Base-by-base conservation (phyloP, 2,797 vertebrate genomes). In the Gadopsis marmoratus region DNA sequence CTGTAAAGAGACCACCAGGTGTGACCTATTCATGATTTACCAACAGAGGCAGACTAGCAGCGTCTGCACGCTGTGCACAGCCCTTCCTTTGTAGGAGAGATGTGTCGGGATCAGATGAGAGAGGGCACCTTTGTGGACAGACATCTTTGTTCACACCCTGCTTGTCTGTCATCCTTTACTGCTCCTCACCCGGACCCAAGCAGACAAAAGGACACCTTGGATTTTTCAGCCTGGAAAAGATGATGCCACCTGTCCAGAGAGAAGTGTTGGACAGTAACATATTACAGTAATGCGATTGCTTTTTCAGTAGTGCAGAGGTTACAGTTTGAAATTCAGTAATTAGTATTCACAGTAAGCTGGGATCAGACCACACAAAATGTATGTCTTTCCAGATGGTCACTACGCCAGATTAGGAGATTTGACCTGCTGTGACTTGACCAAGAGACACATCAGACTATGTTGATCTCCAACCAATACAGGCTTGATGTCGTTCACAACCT, bases 21-120 rank as follows among this genome's bases (percentile, higher is more conserved):
- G 91, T 92, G 90, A 92, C 89, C 81, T 90, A 92, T 93, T 92
- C 91, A 93, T 94, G 92, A 94, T 93, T 93, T 92, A 94, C 91
- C 83, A 88, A 87, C 86, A 88, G 75, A 85, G 79, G 74, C 88
- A 70, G 83, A 72, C 73, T 37, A 74, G 85, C 81, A 80, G 82
- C 59, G 69, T 86, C 83, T 79, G 79, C 86, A 83, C 60, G 78
- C 90, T 88, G 88, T 61, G 86, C 85, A 83, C 89, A 90, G 79
- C 73, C 84, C 78, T 78, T 45, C 74, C 85, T 91, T 91, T 88
- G 91, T 84, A 84, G 87, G 72, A 84, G 82, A 81, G 85, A 87
- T 82, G 88, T 87, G 88, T 90, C 45, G 58, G 81, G 83, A 91
- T 92, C 90, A 90, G 84, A 90, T 87, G 88, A 91, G 76, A 86